Evolutionary conservation across 2,113 vertebrate species (phyloP).

Genomic region (Caloenas nicobarica): DNA sequence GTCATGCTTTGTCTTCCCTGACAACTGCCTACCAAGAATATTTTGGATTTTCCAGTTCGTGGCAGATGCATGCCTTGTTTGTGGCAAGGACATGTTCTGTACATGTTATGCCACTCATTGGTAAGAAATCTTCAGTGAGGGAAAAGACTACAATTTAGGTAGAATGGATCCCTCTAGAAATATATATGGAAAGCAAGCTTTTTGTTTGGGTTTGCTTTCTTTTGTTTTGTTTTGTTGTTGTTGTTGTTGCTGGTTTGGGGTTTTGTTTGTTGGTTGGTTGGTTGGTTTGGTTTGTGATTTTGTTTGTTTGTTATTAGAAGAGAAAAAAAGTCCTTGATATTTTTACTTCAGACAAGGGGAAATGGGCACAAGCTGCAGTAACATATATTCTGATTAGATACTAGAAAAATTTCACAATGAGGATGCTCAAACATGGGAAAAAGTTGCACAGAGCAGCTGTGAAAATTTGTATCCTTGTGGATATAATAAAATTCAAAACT

Average conservation of each 20-base stretch:
- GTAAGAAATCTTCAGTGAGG: background rate
- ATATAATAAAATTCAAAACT: background rate
- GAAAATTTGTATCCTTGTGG: background rate
- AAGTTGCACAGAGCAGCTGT: background rate
- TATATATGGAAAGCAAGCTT: background rate
- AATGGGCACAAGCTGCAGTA: background rate
- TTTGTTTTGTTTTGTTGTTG: too few relatives aligned
- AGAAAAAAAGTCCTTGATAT: background rate
- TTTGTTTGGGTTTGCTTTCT: background rate
- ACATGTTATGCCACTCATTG: rapidly evolving
- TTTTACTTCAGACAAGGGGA: background rate
- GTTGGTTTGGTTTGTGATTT: too few relatives aligned
- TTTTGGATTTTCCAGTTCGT: background rate
- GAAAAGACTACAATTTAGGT: background rate
- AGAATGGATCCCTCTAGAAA: background rate
- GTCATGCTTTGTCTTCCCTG: background rate
- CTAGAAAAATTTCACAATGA: background rate
- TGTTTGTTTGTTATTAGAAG: rapidly evolving
- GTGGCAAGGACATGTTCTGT: background rate
- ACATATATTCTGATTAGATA: background rate
- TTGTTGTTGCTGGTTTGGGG: too few relatives aligned
- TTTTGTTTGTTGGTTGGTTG: background rate
- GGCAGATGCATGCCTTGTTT: background rate
- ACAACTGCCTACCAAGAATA: background rate
- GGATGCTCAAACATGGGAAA: background rate